Evolutionary conservation across 2,888 invertebrate genomes (phyloP).

Genomic region (Drosophila koepferae): DNA sequence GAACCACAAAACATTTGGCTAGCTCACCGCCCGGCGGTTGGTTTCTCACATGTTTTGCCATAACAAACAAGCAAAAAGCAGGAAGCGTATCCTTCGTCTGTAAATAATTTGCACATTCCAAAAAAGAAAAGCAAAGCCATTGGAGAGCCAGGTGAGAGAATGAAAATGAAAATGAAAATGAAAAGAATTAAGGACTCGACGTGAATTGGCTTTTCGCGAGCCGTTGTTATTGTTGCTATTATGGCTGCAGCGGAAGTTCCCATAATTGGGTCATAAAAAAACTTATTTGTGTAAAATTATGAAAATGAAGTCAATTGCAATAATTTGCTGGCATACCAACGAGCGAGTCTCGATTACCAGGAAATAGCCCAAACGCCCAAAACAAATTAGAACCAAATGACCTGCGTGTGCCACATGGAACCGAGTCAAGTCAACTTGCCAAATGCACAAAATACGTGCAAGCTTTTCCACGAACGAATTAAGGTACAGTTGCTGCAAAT

Average conservation of each 20-base stretch:
- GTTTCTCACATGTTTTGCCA: slow-evolving; percentile 56
- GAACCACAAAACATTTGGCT: slow-evolving; percentile 9
- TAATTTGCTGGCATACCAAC: slow-evolving; percentile 67
- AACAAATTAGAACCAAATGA: slow-evolving; percentile 29
- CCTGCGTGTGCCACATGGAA: slow-evolving; percentile 25
- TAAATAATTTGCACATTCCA: slow-evolving; percentile 71
- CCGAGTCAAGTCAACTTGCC: background rate
- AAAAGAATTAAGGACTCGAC: slow-evolving; percentile 52
- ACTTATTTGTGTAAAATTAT: slow-evolving; percentile 78
- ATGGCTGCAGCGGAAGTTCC: slow-evolving; percentile 48
- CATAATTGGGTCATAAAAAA: slow-evolving; percentile 79
- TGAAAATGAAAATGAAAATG: slow-evolving; percentile 54
- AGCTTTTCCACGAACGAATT: slow-evolving; percentile 33
- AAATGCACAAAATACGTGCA: slow-evolving; percentile 18
- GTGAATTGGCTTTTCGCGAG: slow-evolving; percentile 31
- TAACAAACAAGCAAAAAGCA: slow-evolving; percentile 61
- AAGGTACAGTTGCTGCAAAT: slow-evolving; percentile 7
- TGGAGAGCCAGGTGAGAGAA: slow-evolving; percentile 58
- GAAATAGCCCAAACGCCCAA: slow-evolving; percentile 42
- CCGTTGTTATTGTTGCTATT: slow-evolving; percentile 14
- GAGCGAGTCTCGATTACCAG: slow-evolving; percentile 56
- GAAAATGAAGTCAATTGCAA: slow-evolving; percentile 79
- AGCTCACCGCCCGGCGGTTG: slow-evolving; percentile 12
- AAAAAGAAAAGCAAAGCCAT: background rate
- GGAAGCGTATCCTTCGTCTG: slow-evolving; percentile 22